Conservation (phyloP, 2,797 vertebrate species). For the Dendrocincla tyrannina region DNA sequence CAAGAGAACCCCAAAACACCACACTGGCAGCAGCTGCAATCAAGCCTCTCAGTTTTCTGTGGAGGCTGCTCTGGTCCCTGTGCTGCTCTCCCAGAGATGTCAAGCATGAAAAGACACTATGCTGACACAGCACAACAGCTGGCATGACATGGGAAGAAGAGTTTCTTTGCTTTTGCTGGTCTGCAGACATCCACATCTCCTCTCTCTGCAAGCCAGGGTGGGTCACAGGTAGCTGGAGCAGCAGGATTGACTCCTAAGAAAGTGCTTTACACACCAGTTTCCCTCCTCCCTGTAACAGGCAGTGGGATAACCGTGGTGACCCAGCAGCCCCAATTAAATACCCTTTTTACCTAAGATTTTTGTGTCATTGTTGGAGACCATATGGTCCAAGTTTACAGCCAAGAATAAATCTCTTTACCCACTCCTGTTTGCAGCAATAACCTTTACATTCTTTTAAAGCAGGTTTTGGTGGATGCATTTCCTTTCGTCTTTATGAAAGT, state of each 20-base stretch:
- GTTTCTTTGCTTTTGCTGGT: background rate
- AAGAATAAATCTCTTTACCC: constrained; percentile 24
- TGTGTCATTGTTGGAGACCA: background rate
- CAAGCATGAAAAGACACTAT: background rate
- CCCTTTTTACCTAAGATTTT: background rate
- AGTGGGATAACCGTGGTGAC: background rate
- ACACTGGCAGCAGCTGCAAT: background rate
- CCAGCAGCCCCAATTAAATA: background rate
- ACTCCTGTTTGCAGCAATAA: background rate
- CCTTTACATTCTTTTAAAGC: background rate
- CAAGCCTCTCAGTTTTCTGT: background rate
- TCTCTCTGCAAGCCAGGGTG: background rate
- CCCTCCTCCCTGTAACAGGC: background rate
- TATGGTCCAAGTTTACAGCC: constrained; percentile 27
- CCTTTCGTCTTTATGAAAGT: background rate
- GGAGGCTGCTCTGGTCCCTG: background rate
- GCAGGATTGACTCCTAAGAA: background rate
- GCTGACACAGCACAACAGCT: background rate
- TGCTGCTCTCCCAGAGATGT: background rate
- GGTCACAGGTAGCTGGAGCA: background rate
- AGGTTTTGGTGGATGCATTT: constrained; percentile 6
- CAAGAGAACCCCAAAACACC: rapidly evolving
- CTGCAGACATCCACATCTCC: background rate
- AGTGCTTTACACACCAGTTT: background rate
- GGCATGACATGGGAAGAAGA: background rate